Evolutionary conservation across 2,113 vertebrate genomes (phyloP).

Genomic region (Miniopterus natalensis): DNA sequence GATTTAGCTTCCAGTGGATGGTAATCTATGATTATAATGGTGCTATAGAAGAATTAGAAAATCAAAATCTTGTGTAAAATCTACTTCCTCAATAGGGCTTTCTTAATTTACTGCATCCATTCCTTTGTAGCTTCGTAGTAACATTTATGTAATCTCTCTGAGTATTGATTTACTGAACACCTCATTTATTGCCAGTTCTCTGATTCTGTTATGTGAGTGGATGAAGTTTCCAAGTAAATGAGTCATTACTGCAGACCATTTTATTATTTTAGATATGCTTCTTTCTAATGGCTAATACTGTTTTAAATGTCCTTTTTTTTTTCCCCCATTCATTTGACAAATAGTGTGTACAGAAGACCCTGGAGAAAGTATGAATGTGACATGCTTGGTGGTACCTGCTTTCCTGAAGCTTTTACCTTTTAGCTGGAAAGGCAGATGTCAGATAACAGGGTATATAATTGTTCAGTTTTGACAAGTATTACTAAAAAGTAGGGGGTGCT

Average conservation of each 20-base stretch:
- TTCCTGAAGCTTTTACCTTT: background rate
- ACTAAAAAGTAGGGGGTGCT: background rate
- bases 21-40: conserved; percentile 6
- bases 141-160: background rate
- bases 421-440: background rate
- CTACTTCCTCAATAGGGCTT: background rate
- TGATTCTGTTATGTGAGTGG: background rate
- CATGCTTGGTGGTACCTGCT: background rate
- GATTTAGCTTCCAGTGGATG: background rate
- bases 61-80: conserved; percentile 31
- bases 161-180: conserved; percentile 2
- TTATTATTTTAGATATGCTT: conserved; percentile 46
- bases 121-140: background rate
- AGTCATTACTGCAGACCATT: background rate
- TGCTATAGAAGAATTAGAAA: conserved; percentile 8
- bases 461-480: background rate
- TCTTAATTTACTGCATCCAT: background rate
- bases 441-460: background rate
- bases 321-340: background rate
- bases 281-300: background rate
- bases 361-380: background rate
- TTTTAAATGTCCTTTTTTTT: background rate
- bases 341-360: background rate
- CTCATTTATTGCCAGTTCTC: background rate
- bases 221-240: background rate